Evolutionary conservation across 1,140 invertebrate species (phyloP).

Genomic region (Drosophila busckii): DNA sequence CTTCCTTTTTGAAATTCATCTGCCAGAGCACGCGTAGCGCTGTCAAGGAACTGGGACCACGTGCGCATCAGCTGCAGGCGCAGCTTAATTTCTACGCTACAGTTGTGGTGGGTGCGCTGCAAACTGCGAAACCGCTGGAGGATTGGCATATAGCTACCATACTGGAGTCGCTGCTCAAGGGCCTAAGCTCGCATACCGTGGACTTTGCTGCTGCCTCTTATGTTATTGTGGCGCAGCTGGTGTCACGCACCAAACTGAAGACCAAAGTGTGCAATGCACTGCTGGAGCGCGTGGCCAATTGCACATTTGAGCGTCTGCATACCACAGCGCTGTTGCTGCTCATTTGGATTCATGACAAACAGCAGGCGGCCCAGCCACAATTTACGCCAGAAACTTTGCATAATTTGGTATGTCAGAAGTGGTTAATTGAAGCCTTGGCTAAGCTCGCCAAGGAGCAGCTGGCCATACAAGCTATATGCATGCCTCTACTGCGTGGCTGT

Average conservation of each 20-base stretch:
- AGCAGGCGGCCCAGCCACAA: slow-evolving; percentile 65
- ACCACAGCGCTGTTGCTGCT: slow-evolving; percentile 80
- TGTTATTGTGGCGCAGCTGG: slow-evolving; percentile 86
- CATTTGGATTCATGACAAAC: slow-evolving; percentile 82
- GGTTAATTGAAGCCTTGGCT: slow-evolving; percentile 39
- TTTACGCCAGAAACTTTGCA: slow-evolving; percentile 66
- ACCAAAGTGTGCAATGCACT: slow-evolving; percentile 81
- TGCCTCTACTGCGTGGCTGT: slow-evolving; percentile 45
- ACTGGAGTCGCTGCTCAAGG: slow-evolving; percentile 84
- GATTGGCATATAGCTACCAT: slow-evolving; percentile 86
- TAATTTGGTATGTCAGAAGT: slow-evolving; percentile 61
- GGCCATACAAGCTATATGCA: slow-evolving; percentile 50
- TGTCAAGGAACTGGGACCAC: slow-evolving; percentile 83
- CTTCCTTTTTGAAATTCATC: slow-evolving; percentile 87
- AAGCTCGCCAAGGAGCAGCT: slow-evolving; percentile 55
- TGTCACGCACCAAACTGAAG: slow-evolving; percentile 83
- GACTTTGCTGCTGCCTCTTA: slow-evolving; percentile 88
- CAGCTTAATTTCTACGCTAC: slow-evolving; percentile 89
- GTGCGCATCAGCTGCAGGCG: slow-evolving; percentile 83
- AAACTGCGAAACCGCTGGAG: slow-evolving; percentile 80
- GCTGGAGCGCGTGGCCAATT: slow-evolving; percentile 50
- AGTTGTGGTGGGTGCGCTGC: slow-evolving; percentile 85
- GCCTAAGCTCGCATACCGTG: slow-evolving; percentile 83
- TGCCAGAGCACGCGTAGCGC: slow-evolving; percentile 84
- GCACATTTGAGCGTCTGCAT: slow-evolving; percentile 54